These are phyloP conservation scores for Chromoteleia sp. DNA, from an alignment of 2,888 invertebrate species.

Conservation along the genomic window DNA sequence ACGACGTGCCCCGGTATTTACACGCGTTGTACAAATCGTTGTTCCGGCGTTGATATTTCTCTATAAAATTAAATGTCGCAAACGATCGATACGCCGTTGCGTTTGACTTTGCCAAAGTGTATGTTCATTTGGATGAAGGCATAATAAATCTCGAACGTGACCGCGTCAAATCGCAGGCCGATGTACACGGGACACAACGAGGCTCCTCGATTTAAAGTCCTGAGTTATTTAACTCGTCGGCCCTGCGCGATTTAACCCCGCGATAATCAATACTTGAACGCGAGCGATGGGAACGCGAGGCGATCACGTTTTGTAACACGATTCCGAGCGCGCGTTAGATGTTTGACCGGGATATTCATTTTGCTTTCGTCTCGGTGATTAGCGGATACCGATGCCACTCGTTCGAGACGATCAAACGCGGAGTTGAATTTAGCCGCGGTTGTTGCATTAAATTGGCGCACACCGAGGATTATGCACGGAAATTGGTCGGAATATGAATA, in stretches of 20 bases:
- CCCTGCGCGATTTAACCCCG: no score
- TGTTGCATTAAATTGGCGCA: slow-evolving; percentile 37
- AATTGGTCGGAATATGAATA: slow-evolving; percentile 40
- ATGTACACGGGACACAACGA: no score
- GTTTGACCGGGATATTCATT: slow-evolving; percentile 7
- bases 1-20: slow-evolving; percentile 15
- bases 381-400: slow-evolving; percentile 11
- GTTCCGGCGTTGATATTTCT: slow-evolving; percentile 23
- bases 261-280: no score
- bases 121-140: no score
- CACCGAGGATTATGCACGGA: slow-evolving; percentile 23
- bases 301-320: no score
- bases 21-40: slow-evolving; percentile 31
- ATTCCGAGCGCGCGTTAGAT: not conserved
- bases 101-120: no score
- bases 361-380: slow-evolving; percentile 28
- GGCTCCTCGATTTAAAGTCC: no score
- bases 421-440: slow-evolving; percentile 9
- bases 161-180: no score
- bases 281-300: no score
- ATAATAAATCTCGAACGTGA: no score
- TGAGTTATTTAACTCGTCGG: no score
- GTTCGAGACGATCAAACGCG: slow-evolving; percentile 21
- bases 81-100: not conserved
- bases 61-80: slow-evolving; percentile 33